These are phyloP conservation scores for Rhopilema esculentum DNA, from an alignment of 30 jellyfish, hydroid and myxozoan genomes.

Conservation along the genomic window DNA sequence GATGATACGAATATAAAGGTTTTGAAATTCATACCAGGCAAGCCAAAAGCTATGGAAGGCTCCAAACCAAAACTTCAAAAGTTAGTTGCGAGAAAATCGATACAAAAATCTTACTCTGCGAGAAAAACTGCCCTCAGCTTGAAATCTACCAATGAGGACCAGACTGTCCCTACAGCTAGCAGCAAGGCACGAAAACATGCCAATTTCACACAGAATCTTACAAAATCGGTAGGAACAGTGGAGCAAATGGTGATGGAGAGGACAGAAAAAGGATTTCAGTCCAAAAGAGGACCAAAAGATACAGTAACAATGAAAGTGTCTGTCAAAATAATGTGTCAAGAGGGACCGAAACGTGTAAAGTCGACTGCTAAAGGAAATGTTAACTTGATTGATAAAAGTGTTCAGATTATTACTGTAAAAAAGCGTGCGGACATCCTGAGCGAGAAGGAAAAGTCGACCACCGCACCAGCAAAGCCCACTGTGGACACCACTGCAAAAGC, in stretches of 20 bases:
- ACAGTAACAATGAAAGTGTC: conserved; percentile 25
- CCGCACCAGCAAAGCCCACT: neutral
- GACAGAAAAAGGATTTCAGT: neutral
- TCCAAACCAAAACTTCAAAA: neutral
- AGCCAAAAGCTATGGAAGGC: neutral
- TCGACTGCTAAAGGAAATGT: conserved; percentile 13
- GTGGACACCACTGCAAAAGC: neutral
- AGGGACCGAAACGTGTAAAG: conserved; percentile 19
- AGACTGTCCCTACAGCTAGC: neutral
- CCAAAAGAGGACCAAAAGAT: neutral
- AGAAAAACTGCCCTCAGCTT: neutral
- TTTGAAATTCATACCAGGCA: neutral
- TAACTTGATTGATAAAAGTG: conserved; percentile 17
- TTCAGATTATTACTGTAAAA: conserved; percentile 21
- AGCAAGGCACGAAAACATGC: neutral
- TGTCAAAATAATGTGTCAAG: conserved; percentile 47
- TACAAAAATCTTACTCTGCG: neutral
- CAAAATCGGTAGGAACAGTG: neutral
- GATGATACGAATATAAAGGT: neutral
- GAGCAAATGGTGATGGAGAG: neutral
- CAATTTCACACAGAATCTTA: neutral
- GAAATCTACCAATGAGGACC: neutral
- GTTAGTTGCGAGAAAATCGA: neutral
- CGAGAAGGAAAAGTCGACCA: neutral
- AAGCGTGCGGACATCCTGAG: neutral